Conservation (phyloP, 2,113 vertebrate genomes). For the Heptranchias perlo region DNA sequence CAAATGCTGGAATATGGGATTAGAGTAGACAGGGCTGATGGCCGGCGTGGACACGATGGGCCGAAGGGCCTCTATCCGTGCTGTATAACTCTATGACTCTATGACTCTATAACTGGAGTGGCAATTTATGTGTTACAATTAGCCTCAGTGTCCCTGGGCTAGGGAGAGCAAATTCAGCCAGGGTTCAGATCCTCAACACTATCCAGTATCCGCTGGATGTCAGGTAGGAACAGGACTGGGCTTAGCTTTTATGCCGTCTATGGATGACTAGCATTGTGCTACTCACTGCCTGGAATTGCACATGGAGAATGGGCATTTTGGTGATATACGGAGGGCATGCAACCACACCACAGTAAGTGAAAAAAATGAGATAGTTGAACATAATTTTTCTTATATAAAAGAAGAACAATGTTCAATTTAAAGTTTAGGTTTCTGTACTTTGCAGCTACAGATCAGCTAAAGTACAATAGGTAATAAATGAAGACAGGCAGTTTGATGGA, state of each 20-base stretch:
- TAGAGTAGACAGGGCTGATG: too few relatives aligned
- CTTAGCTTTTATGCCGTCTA: neutral
- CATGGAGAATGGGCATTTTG: neutral
- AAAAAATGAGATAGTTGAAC: constrained; percentile 11
- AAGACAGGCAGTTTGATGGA: neutral
- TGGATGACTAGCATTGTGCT: neutral
- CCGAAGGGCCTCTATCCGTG: too few relatives aligned
- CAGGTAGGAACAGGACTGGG: neutral
- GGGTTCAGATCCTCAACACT: neutral
- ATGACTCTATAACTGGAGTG: too few relatives aligned
- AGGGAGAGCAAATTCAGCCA: neutral
- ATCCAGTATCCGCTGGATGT: neutral
- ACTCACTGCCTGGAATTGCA: neutral
- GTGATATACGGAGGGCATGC: neutral
- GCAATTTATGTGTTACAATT: neutral
- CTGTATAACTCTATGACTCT: too few relatives aligned
- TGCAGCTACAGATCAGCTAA: constrained; percentile 12
- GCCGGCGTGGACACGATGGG: too few relatives aligned
- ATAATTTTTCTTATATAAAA: constrained; percentile 17
- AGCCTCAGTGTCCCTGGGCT: neutral
- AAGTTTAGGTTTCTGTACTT: constrained; percentile 17
- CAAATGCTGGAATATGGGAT: too few relatives aligned
- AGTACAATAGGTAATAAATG: constrained; percentile 25
- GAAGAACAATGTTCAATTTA: neutral
- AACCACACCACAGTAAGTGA: neutral